phyloP scores from a whole-genome alignment of 1,140 invertebrate genomes.

The Bombus consobrinus region DNA sequence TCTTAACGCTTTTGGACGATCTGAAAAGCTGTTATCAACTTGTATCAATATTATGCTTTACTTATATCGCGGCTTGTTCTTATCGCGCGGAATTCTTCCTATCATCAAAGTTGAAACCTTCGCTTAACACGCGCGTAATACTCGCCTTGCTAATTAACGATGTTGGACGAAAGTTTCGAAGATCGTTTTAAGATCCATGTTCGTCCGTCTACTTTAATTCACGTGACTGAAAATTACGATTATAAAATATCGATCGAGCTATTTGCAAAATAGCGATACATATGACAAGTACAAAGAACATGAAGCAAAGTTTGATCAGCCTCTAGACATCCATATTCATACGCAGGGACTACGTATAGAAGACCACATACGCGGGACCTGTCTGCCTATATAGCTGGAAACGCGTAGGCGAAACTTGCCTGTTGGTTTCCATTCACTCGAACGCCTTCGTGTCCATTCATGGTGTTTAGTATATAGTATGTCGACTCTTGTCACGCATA shows the following conservation, averaged over 20 bases:
- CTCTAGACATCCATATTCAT: constrained; percentile 26
- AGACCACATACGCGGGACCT: constrained; percentile 39
- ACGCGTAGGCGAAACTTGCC: constrained; percentile 66
- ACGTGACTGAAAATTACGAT: background rate
- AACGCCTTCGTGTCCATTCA: constrained; percentile 73
- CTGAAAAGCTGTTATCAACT: constrained; percentile 46
- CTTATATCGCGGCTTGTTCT: constrained; percentile 45
- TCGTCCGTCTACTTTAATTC: no score
- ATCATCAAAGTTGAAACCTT: background rate
- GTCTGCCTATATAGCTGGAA: constrained; percentile 46
- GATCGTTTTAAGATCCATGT: background rate
- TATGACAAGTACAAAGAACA: background rate
- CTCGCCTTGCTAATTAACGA: constrained; percentile 2
- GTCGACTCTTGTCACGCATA: constrained; percentile 49
- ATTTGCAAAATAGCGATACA: no score
- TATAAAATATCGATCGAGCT: no score
- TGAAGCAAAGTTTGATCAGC: background rate
- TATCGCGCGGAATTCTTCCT: constrained; percentile 55
- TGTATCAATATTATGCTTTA: constrained; percentile 61
- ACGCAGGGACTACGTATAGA: background rate
- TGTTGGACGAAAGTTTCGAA: background rate
- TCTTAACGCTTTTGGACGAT: constrained; percentile 18
- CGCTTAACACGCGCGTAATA: background rate
- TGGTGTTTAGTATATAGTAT: constrained; percentile 63
- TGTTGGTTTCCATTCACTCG: constrained; percentile 71